Percentiles rank a stretch among this genome's conserved stretches.
These are phyloP conservation scores for zebrafish (Danio rerio) DNA, from an alignment of 2,113 vertebrate genomes.

Conservation along the genomic window DNA sequence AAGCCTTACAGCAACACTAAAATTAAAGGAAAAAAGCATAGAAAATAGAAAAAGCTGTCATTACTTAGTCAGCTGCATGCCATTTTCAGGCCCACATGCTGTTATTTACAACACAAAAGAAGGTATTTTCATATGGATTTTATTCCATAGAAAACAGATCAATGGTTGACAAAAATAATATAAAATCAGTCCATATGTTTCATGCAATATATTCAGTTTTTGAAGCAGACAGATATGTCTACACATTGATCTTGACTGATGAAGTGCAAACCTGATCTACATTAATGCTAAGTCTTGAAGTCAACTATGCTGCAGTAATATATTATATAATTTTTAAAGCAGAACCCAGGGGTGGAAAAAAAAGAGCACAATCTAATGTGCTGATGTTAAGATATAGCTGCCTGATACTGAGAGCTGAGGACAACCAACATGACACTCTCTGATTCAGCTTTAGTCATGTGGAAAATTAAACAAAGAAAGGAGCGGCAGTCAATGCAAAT, in stretches of 20 bases:
- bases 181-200: background rate
- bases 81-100: background rate
- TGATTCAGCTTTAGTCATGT: constrained; percentile 62
- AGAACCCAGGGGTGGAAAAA: background rate
- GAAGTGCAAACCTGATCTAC: background rate
- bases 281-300: background rate
- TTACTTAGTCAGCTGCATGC: background rate
- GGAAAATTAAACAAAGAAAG: constrained; percentile 74
- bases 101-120: background rate
- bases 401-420: constrained; percentile 24
- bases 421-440: constrained; percentile 27
- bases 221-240: background rate
- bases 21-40: background rate
- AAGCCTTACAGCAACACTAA: background rate
- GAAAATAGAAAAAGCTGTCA: background rate
- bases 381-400: constrained; percentile 17
- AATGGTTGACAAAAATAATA: too few species aligned
- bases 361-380: constrained; percentile 25
- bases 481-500: constrained; percentile 61
- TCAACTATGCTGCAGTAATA: background rate
- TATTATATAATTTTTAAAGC: background rate
- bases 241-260: background rate
- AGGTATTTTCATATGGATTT: too few species aligned
- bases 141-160: too few species aligned
- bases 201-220: background rate